Evolutionary conservation across 1,140 invertebrate species (phyloP), one percentile per base, ranked within the genome.

Genomic region (Ruditapes philippinarum): DNA sequence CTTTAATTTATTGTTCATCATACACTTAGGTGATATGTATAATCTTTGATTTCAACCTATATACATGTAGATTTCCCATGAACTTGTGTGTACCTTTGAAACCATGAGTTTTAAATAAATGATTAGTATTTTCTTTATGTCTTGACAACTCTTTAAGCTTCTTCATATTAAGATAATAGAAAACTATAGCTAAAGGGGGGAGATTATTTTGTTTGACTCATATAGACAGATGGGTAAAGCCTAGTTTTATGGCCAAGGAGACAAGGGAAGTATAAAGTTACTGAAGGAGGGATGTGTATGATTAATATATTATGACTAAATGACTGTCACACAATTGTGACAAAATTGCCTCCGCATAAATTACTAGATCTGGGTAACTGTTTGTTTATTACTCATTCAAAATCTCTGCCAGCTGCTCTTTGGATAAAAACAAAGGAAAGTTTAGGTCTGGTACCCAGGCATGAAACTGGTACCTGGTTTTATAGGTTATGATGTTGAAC

Each of bases 331-430:
- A 62, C 57, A 62, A 28, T n/a, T 3, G 17, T 70, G 65, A 38
- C 33, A 70, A 4, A 65, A 65, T 65, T 31, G 60, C 60, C 11
- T 3, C 11, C 1, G 25, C 60, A 65, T 65, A 65, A 28, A 65
- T 33, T 65, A 65, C 4, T 19, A n/a, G 33, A 65, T 4, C 25
- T 1, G 33, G 65, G 7, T 7, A 38, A 38, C 14, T 33, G 36
- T 38, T 33, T 70, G 65, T 70, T 70, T 3, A 28, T 70, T 70
- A 70, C 33, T 70, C 65, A 70, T 70, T 12, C 33, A 70, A 19
- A 40, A 38, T n/a, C n/a, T n/a, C 36, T 11, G 14, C 22, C 65
- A 70, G 65, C 65, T 70, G 65, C 60, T 31, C 14, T n/a, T 57
- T 4, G 25, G 25, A 28, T 19, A 62, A 62, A 62, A 62, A 62